Evolutionary conservation across 2,888 invertebrate genomes (phyloP).

Genomic region (Coecobrya sp.): DNA sequence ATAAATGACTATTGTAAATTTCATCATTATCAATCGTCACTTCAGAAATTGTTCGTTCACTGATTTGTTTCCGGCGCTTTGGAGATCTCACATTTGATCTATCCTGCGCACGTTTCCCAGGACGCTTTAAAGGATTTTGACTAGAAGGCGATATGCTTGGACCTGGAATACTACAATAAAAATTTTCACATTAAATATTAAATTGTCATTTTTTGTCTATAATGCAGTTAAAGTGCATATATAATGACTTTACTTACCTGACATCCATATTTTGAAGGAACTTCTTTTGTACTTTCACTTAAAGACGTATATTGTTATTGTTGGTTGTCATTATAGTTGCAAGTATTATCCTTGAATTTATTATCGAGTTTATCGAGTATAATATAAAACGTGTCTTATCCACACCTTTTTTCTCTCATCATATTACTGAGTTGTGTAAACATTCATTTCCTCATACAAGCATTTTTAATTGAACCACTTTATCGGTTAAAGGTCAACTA

Average conservation of each 20-base stretch:
- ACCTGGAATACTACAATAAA: slow-evolving; percentile 52
- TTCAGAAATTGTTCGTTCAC: background rate
- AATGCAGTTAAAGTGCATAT: too few relatives aligned
- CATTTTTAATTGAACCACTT: too few relatives aligned
- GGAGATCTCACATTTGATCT: background rate
- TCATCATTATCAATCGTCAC: slow-evolving; percentile 32
- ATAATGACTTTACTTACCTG: background rate
- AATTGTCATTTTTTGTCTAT: background rate
- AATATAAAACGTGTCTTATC: too few relatives aligned
- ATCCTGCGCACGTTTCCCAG: background rate
- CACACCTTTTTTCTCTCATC: too few relatives aligned
- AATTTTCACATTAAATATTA: background rate
- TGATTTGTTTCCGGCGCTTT: slow-evolving; percentile 55
- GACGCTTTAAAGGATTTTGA: slow-evolving; percentile 54
- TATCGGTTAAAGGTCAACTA: too few relatives aligned
- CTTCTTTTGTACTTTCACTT: too few relatives aligned
- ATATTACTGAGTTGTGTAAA: too few relatives aligned
- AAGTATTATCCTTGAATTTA: too few relatives aligned
- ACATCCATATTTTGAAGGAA: background rate
- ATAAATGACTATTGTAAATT: slow-evolving; percentile 48
- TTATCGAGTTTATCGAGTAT: too few relatives aligned
- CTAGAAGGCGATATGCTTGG: slow-evolving; percentile 33
- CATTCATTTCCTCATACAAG: too few relatives aligned
- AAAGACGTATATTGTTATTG: too few relatives aligned
- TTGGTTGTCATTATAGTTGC: too few relatives aligned